These are phyloP conservation scores for Psammodynastes pulverulentus DNA, from an alignment of 2,113 vertebrate species.

Conservation along the genomic window DNA sequence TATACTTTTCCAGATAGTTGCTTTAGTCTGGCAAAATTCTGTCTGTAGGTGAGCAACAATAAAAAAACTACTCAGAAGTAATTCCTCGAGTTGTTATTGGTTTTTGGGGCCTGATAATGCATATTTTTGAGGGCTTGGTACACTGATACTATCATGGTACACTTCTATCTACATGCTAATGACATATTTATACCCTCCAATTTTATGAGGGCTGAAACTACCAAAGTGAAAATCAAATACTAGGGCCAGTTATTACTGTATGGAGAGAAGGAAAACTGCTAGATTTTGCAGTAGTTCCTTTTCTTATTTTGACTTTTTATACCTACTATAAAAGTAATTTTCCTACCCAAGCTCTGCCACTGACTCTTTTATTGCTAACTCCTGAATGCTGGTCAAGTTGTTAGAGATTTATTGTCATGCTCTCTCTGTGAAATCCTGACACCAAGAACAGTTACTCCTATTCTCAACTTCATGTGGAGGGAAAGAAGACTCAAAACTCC, in stretches of 20 bases:
- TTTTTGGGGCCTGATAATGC: neutral
- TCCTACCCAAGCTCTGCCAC: neutral
- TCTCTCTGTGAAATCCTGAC: neutral
- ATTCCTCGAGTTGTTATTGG: neutral
- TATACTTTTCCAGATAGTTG: neutral
- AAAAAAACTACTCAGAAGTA: neutral
- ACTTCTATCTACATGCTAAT: neutral
- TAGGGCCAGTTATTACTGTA: neutral
- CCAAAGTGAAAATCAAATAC: neutral
- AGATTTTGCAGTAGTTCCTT: neutral
- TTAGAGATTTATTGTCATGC: neutral
- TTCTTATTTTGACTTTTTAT: neutral
- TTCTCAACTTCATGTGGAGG: neutral
- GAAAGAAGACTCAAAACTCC: neutral
- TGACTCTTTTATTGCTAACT: neutral
- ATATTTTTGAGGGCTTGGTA: neutral
- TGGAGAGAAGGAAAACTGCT: neutral
- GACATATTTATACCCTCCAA: neutral
- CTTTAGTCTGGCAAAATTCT: neutral
- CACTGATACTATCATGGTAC: neutral
- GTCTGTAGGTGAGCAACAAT: neutral
- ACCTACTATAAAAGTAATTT: neutral
- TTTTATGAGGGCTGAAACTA: neutral
- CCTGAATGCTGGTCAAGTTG: neutral
- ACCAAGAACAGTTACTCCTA: neutral